Percentiles rank a stretch among this genome's conserved stretches.
Evolutionary conservation across 2,888 invertebrate genomes (phyloP).

Genomic region (Nephrotoma appendiculata): DNA sequence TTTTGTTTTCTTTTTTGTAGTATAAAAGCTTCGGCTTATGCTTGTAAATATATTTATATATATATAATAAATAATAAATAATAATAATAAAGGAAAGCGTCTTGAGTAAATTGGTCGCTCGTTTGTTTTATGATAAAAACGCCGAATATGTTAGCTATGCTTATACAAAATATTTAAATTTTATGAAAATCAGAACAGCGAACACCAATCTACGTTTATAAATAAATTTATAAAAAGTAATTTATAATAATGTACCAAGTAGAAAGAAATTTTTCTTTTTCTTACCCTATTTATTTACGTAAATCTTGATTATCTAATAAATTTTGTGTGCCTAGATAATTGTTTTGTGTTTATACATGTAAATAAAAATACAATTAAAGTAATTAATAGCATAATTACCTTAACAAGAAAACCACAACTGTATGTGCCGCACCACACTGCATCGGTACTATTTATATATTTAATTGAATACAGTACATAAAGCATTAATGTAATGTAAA

Average conservation of each 20-base stretch:
- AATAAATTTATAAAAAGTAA: neutral
- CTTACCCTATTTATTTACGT: neutral
- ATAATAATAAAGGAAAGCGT: no score
- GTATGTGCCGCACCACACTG: neutral
- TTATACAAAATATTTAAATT: neutral
- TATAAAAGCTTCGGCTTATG: no score
- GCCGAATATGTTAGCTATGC: neutral
- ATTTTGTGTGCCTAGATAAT: neutral
- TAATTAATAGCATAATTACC: neutral
- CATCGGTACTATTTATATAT: neutral
- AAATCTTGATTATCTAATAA: neutral
- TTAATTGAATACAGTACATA: neutral
- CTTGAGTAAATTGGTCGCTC: no score
- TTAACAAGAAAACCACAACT: neutral
- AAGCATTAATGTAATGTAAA: neutral
- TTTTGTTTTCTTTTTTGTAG: no score
- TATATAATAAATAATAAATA: no score
- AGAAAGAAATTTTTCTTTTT: neutral
- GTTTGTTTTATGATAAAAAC: no score
- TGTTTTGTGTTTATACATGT: neutral
- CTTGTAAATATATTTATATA: no score
- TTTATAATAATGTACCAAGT: neutral
- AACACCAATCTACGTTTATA: neutral
- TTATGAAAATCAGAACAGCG: no score
- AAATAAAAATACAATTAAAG: neutral